Base-by-base conservation (phyloP, 2,888 invertebrate genomes). In the Sinohyriopsis cumingii region DNA sequence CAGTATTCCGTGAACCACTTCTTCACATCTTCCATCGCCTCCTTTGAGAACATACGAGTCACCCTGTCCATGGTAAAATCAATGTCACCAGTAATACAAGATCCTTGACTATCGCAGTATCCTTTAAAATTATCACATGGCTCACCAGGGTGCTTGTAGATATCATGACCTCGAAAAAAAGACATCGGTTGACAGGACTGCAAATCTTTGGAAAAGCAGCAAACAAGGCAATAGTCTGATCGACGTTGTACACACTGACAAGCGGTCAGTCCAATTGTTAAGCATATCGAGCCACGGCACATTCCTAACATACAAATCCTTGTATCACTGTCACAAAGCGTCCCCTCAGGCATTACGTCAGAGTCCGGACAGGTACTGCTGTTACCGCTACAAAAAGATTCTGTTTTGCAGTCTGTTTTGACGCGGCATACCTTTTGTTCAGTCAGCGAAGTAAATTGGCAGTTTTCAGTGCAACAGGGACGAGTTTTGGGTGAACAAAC, bases 201-300 rank as follows among this genome's bases (percentile, higher is more conserved):
- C 9, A 68, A 62, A 1, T 45, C 28, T 28, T 67, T 61, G 54
- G 68, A 56, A 33, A 57, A 63, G 67, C 86, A 86, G 65, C 84
- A 86, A 4, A 81, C 63, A 55, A 72, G 66, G 66, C 86, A 86
- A 54, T 67, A 65, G 60, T 73, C 33, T 12, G 54, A 24, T 3
- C 56, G 64, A 0, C 56, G 25, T 5, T 19, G 56, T 24, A 53
- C 20, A 70, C 84, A 84, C 18, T 72, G 59, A 71, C 86, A 86
- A 5, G 73, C 65, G 1, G n/a, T 28, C 18, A 76, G 55, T n/a
- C 73, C 71, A n/a, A 72, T 63, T 24, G 67, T 69, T 1, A 70
- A 60, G 69, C 86, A 86, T 2, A 82, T 69, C 57, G 73, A 79
- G 12, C 72, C 72, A 45, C 63, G 55, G 69, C 86, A 86, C 18